phyloP scores from a whole-genome alignment of 2,113 vertebrate species.

The Tupaia chinensis region DNA sequence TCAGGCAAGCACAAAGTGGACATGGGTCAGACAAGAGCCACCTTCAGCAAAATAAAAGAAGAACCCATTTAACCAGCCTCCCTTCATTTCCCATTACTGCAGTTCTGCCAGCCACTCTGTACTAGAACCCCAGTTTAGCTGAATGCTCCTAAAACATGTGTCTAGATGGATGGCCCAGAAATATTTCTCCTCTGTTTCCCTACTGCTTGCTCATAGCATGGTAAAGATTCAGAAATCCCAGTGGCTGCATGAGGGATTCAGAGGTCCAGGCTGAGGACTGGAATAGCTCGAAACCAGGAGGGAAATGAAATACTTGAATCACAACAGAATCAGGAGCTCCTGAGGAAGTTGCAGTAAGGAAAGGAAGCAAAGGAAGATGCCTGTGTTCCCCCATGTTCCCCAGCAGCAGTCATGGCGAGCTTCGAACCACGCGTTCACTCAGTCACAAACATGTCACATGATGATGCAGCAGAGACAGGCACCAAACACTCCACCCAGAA shows the following conservation, averaged over 20 bases:
- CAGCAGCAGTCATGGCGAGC: background rate
- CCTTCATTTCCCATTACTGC: too few relatives aligned
- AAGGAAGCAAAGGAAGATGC: background rate
- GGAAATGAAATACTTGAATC: accelerated
- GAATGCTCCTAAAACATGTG: background rate
- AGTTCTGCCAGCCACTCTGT: too few relatives aligned
- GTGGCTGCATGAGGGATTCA: background rate
- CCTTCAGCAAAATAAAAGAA: too few relatives aligned
- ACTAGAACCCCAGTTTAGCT: too few relatives aligned
- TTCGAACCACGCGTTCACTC: background rate
- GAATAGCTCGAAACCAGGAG: background rate
- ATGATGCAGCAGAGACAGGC: background rate
- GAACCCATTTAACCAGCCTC: too few relatives aligned
- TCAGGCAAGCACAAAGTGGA: too few relatives aligned
- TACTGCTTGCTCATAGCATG: background rate
- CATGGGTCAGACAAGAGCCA: too few relatives aligned
- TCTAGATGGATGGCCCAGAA: background rate
- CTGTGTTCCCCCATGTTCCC: background rate
- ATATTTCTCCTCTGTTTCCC: background rate
- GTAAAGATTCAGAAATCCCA: background rate
- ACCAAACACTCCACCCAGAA: background rate
- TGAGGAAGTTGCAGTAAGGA: background rate
- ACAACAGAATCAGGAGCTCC: background rate
- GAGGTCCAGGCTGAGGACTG: background rate
- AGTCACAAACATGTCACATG: background rate